Base-by-base conservation (phyloP, 1,140 invertebrate genomes). In the Manduca sexta region DNA sequence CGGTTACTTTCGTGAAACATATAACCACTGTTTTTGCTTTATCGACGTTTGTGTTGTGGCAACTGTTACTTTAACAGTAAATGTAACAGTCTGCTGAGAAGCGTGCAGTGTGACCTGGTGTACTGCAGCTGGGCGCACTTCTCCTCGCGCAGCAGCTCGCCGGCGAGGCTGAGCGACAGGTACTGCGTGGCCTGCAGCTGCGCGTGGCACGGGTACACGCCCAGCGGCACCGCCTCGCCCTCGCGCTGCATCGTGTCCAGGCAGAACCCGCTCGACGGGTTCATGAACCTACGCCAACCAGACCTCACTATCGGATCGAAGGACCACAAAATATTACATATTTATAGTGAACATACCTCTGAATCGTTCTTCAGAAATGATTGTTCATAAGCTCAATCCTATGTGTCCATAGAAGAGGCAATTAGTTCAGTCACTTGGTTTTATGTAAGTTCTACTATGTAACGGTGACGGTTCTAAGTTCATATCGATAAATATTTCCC, bases 201-300 rank as follows among this genome's bases (percentile, higher is more conserved):
- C 5, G 82, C 72, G 86, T 96, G 94, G 75, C 95, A 96, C 41
- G 82, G 83, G 81, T 94, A 96, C 38, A 94, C 65, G 26, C 93
- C 94, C 1, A 91, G 87, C 42, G 89, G 87, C 45, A 92, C 90
- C 59, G 93, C 93, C 58, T 91, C 88, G 60, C 93, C 93, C 60
- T 91, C 88, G 35, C 91, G 86, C 67, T 94, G 92, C 49, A 97
- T 81, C 64, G 91, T 93, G 84, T 97, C 95, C 34, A 96, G 84
- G 83, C 95, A 97, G 43, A 95, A 77, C 45, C 89, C 88, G 1
- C 87, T 87, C 6, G 69, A 65, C 2, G 80, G 73, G 50, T 88
- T 90, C 44, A 60, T 68, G 52, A 88, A 75, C 65, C 88, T 89
- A 59, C 11, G 51, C 39, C 8, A 3, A 21, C 11, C 14, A n/a